phyloP scores from a whole-genome alignment of 1,140 invertebrate species.

The Magallana gigas region DNA sequence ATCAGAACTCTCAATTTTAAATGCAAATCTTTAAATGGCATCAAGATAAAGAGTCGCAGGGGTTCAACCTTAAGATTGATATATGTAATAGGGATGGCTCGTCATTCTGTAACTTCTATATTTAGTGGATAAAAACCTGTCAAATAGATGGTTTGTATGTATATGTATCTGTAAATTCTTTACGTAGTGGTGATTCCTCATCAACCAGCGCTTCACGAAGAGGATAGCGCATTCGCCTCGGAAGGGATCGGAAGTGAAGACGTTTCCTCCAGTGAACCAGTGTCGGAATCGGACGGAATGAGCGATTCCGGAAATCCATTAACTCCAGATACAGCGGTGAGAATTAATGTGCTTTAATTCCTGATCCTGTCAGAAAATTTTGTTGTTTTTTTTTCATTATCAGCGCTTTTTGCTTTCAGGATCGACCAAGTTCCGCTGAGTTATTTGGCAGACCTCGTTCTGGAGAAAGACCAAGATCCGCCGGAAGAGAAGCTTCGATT shows the following conservation, averaged over 20 bases:
- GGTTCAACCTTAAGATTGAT: too few relatives aligned
- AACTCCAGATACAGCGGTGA: conserved; percentile 54
- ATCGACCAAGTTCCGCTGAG: conserved; percentile 22
- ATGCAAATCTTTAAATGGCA: too few relatives aligned
- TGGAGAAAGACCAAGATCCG: conserved; percentile 45
- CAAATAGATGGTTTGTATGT: not conserved
- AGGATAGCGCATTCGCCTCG: conserved; percentile 53
- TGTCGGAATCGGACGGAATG: conserved; percentile 45
- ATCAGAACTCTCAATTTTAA: too few relatives aligned
- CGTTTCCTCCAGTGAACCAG: conserved; percentile 20
- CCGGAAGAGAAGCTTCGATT: not conserved
- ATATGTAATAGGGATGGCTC: too few relatives aligned
- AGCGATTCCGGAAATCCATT: conserved; percentile 61
- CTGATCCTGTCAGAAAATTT: not conserved
- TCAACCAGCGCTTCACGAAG: conserved; percentile 27
- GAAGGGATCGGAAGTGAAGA: conserved; percentile 44
- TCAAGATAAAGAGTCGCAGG: too few relatives aligned
- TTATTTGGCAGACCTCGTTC: not conserved
- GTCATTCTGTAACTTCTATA: too few relatives aligned
- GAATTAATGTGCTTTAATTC: not conserved
- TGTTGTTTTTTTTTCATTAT: not conserved
- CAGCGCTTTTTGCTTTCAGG: not conserved
- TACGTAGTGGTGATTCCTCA: conserved; percentile 45
- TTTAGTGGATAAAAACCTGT: too few relatives aligned
- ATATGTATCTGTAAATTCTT: conserved; percentile 12